Base-by-base conservation (phyloP, 2,888 invertebrate genomes). In the Itoplectis maculator region DNA sequence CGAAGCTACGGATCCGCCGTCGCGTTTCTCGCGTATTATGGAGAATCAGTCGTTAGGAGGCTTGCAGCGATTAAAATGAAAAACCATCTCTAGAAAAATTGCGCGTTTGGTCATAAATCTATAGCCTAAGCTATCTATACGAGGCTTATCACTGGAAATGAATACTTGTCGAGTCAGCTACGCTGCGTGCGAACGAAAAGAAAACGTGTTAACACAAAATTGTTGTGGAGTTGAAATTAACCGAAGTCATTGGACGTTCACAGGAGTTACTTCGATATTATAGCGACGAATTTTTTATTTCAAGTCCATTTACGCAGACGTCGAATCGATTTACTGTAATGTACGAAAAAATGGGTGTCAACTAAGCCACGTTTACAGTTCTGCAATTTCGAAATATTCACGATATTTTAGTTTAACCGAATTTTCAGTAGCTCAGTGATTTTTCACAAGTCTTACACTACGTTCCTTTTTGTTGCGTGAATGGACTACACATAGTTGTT, bases 91-190 rank as follows among this genome's bases (percentile, higher is more conserved):
- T 81, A 56, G 56, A 78, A 29, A 65, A 59, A 76, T 29, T 13
- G 7, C 20, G 5, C 15, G 37, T 35, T 56, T 18, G 61, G 42
- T 23, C 20, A 4, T n/a, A 29, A 18, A 79, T 49, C 37, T 15
- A 18, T 9, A 11, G 56, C 20, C 56, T 23, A n/a, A 40, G 59
- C 23, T 66, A 51, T 45, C 40, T 49, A 66, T 66, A 66, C 40
- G 35, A 45, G 69, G 45, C 51, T 79, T 51, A 63, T 79, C 8
- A 47, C 54, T 49, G 51, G 9, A 20, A 81, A 51, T 81, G 49
- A 15, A 59, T 40, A 59, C 70, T 76, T 13, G 42, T 76, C 35
- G n/a, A 81, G 47, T 47, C 18, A 35, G 9, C 42, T 47, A 47
- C 59, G 76, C 66, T 81, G 59, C 23, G 35, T 29, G 9, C 3